Conservation (phyloP, 2,888 invertebrate species). For the Operophtera brumata region DNA sequence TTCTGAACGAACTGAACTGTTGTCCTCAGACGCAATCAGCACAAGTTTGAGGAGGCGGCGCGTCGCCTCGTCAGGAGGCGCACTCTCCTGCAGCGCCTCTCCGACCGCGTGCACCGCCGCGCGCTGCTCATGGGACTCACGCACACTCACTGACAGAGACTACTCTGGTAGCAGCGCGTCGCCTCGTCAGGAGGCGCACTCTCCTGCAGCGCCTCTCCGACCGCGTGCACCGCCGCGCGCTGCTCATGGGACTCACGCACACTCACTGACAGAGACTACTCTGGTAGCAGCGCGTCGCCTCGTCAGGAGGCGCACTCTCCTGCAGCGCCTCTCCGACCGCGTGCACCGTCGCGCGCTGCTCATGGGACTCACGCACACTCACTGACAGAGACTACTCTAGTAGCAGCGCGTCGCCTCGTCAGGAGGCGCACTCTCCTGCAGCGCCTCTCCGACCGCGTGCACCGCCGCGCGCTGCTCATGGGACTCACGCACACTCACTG, state of each 20-base stretch:
- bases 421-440: slow-evolving; percentile 47
- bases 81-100: slow-evolving; percentile 41
- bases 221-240: slow-evolving; percentile 42
- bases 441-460: slow-evolving; percentile 45
- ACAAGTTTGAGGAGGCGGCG: slow-evolving; percentile 84
- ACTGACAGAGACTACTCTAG: too few species aligned
- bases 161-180: slow-evolving; percentile 72
- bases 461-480: slow-evolving; percentile 37
- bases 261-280: not conserved
- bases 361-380: not conserved
- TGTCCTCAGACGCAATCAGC: slow-evolving; percentile 87
- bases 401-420: slow-evolving; percentile 76
- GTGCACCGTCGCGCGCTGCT: slow-evolving; percentile 39
- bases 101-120: slow-evolving; percentile 46
- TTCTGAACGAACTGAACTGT: too few species aligned
- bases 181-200: slow-evolving; percentile 48
- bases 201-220: slow-evolving; percentile 49
- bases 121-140: slow-evolving; percentile 30
- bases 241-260: not conserved
- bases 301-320: slow-evolving; percentile 43
- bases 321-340: slow-evolving; percentile 50
- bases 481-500: not conserved
- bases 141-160: not conserved
- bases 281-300: slow-evolving; percentile 80
- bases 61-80: slow-evolving; percentile 60